Evolutionary conservation across 2,888 invertebrate genomes (phyloP).

Genomic region (Chrysotoxum bicinctum): DNA sequence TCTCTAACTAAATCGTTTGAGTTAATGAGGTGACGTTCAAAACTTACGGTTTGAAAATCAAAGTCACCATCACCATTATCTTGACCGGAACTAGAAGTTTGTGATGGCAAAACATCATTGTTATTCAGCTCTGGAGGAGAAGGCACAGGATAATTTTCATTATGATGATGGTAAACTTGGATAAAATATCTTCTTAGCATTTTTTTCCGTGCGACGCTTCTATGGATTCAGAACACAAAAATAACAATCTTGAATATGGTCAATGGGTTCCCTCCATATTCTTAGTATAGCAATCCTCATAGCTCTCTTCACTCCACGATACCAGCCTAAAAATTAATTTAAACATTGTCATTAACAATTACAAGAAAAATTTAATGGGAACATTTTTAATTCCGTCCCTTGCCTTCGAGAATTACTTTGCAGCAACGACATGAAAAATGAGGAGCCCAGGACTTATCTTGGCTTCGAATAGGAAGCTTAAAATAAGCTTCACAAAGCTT

Average conservation of each 20-base stretch:
- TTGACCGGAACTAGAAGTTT: neutral
- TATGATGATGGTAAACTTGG: neutral
- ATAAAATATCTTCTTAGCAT: constrained; percentile 2
- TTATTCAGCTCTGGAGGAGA: neutral
- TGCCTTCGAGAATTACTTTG: neutral
- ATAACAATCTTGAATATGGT: neutral
- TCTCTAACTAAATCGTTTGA: too few relatives aligned
- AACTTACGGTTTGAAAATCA: neutral
- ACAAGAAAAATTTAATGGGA: neutral
- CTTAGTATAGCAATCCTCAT: neutral
- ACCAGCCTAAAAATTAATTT: neutral
- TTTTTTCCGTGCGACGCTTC: constrained; percentile 4
- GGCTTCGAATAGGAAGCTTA: neutral
- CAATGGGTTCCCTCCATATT: constrained; percentile 9
- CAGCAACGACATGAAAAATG: neutral
- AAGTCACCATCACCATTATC: neutral
- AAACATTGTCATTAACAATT: neutral
- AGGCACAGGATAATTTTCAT: neutral
- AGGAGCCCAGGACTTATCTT: neutral
- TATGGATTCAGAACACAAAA: constrained; percentile 2
- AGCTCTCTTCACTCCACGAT: neutral
- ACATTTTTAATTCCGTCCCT: too few relatives aligned
- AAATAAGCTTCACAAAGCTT: constrained; percentile 8
- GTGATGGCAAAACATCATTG: neutral
- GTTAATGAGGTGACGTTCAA: neutral